Conservation (phyloP, 2,797 vertebrate genomes). For the Carapus acus region DNA sequence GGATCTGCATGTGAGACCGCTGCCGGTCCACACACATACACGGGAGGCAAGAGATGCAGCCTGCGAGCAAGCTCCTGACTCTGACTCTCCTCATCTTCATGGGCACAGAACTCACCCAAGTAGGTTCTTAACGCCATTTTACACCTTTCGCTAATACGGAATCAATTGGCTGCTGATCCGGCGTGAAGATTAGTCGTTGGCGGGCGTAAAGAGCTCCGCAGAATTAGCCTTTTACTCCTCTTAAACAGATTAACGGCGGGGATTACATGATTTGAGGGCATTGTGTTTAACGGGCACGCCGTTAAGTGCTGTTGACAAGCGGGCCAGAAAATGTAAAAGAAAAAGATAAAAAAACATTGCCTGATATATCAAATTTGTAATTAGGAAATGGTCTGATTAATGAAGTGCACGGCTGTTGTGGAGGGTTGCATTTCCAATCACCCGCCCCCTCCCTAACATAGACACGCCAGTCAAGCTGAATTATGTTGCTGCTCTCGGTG, state of each 20-base stretch:
- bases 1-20: conserved; percentile 81
- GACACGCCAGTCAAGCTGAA: conserved; percentile 18
- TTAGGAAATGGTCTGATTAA: conserved; percentile 29
- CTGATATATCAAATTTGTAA: conserved; percentile 31
- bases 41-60: conserved; percentile 87
- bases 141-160: conserved; percentile 22
- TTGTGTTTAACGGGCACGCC: conserved; percentile 44
- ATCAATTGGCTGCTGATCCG: conserved; percentile 46
- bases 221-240: conserved; percentile 50
- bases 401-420: conserved; percentile 12
- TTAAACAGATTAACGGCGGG: conserved; percentile 63
- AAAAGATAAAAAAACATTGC: too few relatives aligned
- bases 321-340: conserved; percentile 6
- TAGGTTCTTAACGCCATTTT: conserved; percentile 77
- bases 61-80: conserved; percentile 88
- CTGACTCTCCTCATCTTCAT: conserved; percentile 91
- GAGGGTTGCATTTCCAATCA: conserved; percentile 3
- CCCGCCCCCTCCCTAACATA: neutral
- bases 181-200: conserved; percentile 45
- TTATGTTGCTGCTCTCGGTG: conserved; percentile 20
- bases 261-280: conserved; percentile 66
- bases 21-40: conserved; percentile 71
- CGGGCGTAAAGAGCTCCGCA: conserved; percentile 32
- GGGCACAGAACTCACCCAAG: conserved; percentile 98
- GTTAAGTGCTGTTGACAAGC: conserved; percentile 14